Percentiles rank a stretch among this genome's conserved stretches.
Conservation (phyloP, 2,888 invertebrate species). For the Anthrax anthrax region DNA sequence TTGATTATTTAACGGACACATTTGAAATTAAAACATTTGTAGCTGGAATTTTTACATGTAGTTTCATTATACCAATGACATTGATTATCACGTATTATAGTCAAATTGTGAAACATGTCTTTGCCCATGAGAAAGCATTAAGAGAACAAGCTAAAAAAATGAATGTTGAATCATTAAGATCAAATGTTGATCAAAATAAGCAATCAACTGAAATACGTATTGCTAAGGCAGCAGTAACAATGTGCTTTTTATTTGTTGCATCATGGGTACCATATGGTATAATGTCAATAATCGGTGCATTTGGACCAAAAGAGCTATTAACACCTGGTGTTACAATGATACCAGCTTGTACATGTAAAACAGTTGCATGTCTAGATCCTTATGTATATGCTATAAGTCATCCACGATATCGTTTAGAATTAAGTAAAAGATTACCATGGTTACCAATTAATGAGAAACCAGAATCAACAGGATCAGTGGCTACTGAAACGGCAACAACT, state of each 20-base stretch:
- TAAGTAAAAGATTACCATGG: constrained; percentile 65
- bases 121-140: constrained; percentile 69
- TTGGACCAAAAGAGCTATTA: constrained; percentile 56
- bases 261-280: constrained; percentile 88
- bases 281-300: constrained; percentile 65
- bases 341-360: constrained; percentile 73
- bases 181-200: constrained; percentile 46
- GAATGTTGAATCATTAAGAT: constrained; percentile 73
- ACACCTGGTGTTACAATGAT: constrained; percentile 70
- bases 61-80: constrained; percentile 61
- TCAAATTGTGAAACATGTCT: constrained; percentile 76
- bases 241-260: constrained; percentile 69
- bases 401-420: constrained; percentile 69
- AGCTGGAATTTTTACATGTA: constrained; percentile 57
- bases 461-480: constrained; percentile 43
- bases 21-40: constrained; percentile 68
- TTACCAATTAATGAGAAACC: constrained; percentile 51
- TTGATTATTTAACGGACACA: constrained; percentile 67
- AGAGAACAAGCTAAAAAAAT: constrained; percentile 74
- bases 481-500: constrained; percentile 16
- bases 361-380: constrained; percentile 83
- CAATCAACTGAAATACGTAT: constrained; percentile 71
- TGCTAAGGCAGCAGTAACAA: constrained; percentile 76
- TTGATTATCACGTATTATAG: constrained; percentile 73
- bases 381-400: constrained; percentile 85